Evolutionary conservation across 35 echinoderm and acorn worm genomes (phyloP).

Genomic region (Ptychodera flava): DNA sequence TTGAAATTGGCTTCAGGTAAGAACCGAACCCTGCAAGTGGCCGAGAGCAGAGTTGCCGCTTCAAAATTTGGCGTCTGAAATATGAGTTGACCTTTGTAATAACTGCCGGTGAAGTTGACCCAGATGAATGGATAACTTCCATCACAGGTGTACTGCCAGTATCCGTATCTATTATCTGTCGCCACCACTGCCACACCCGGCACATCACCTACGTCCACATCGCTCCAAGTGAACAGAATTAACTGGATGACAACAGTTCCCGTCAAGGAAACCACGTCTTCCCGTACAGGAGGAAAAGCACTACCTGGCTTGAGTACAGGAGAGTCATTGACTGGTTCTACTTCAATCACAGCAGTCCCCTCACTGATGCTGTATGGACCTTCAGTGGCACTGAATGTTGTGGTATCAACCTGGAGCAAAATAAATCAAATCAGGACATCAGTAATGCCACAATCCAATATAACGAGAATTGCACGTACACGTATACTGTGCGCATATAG

Average conservation of each 20-base stretch:
- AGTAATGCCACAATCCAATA: too few relatives aligned
- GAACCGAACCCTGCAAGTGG: background rate
- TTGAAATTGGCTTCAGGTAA: background rate
- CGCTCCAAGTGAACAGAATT: background rate
- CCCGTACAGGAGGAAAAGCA: background rate
- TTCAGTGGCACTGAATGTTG: background rate
- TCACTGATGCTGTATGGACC: background rate
- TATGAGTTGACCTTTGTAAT: background rate
- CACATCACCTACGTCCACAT: background rate
- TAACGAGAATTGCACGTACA: too few relatives aligned
- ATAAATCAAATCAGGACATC: too few relatives aligned
- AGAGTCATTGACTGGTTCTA: background rate
- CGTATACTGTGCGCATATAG: too few relatives aligned
- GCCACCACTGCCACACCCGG: background rate
- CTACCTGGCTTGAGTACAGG: background rate
- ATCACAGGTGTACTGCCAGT: background rate
- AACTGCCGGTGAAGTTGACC: background rate
- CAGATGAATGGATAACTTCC: background rate
- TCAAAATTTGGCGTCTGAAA: background rate
- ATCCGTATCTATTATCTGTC: background rate
- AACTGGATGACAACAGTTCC: background rate
- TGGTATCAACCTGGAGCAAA: background rate
- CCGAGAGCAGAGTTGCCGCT: background rate
- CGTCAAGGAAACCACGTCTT: background rate
- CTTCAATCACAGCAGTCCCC: background rate